Base-by-base conservation (phyloP, 2,888 invertebrate genomes). In the Agonopterix subpropinquella region DNA sequence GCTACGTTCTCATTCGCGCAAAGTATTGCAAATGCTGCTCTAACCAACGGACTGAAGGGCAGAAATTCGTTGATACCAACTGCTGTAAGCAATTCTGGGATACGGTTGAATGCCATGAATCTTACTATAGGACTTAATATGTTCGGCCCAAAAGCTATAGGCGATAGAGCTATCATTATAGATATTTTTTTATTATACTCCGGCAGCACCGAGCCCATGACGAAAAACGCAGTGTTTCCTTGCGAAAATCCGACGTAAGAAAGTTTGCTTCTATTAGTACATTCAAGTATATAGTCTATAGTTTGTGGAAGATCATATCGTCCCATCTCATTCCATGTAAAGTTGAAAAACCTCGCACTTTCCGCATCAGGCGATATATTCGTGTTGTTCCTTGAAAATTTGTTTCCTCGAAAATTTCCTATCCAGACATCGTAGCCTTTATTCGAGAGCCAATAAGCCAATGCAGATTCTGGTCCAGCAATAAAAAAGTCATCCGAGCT, bases 251-350 rank as follows among this genome's bases (percentile, higher is more conserved):
- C 96, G 10, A 93, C 77, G 67, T 94, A 95, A 53, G 90, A 90
- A 0, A 96, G 50, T 43, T 91, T 73, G 1, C 82, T 56, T 10
- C 84, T 77, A 0, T 83, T 81, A 0, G 94, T 93, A 4, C 48
- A 53, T 0, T 70, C 53, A 4, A 92, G 66, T 8, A 92, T 80
- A 64, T 91, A 91, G 65, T 96, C 92, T 41, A 97, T 91, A 71
- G 91, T 92, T 0, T 92, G 91, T 3, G 96, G 95, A 9, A 96
- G 62, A 74, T 97, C 96, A 61, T 81, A 90, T 37, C 80, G 65
- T 0, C 92, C 94, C 66, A 95, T 94, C 66, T 95, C 92, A 67
- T 96, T 92, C 90, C 91, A 95, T 54, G 92, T 93, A 59, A 91
- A 92, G 39, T 89, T 64, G 92, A 92, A 92, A 61, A 89, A 92